Conservation (phyloP, 2,797 vertebrate species). For the Channallabes apus region DNA sequence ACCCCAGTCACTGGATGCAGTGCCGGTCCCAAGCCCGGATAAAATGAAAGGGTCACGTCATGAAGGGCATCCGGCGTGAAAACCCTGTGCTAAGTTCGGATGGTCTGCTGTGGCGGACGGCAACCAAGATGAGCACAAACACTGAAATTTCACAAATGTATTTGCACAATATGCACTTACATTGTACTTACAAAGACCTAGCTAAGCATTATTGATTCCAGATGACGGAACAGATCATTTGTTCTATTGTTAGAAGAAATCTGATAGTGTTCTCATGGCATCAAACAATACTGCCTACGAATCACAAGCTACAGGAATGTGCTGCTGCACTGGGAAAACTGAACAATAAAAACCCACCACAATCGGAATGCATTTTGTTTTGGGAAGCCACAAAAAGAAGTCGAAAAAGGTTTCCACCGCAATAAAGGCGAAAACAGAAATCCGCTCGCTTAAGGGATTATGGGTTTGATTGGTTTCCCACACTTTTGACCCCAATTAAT, state of each 20-base stretch:
- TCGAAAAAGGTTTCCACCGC: neutral
- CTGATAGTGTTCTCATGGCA: neutral
- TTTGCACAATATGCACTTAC: too few relatives aligned
- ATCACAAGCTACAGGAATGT: neutral
- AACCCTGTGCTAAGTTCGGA: too few relatives aligned
- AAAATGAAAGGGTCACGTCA: too few relatives aligned
- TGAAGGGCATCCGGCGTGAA: too few relatives aligned
- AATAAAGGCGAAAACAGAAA: neutral
- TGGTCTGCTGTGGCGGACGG: too few relatives aligned
- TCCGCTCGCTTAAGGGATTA: neutral
- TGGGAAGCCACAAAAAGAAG: neutral
- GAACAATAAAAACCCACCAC: constrained; percentile 8
- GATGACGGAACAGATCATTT: neutral
- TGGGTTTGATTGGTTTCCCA: neutral
- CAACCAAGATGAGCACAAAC: neutral
- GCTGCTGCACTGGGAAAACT: neutral
- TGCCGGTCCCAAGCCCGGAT: too few relatives aligned
- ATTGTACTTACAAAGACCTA: neutral
- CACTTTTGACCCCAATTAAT: neutral
- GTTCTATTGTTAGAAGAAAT: neutral
- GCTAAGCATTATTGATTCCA: neutral
- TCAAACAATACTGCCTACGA: neutral
- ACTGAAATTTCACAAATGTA: neutral
- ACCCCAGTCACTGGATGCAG: too few relatives aligned
- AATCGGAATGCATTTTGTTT: constrained; percentile 4